Evolutionary conservation across 2,797 vertebrate species (phyloP).

Genomic region (Gallinago nigripennis): DNA sequence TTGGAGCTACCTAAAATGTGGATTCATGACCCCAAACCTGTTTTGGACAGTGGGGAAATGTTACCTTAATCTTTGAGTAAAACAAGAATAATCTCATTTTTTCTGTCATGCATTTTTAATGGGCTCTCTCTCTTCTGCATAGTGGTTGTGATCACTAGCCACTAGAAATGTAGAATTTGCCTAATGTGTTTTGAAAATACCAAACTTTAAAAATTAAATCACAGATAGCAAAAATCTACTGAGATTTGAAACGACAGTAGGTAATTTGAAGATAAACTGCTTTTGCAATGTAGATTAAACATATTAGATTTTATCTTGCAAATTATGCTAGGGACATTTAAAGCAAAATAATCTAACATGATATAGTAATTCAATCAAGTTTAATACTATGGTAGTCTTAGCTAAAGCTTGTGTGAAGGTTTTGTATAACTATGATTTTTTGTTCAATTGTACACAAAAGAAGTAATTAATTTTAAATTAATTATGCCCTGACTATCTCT

Average conservation of each 20-base stretch:
- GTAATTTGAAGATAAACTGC: background rate
- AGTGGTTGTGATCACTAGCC: background rate
- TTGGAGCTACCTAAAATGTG: background rate
- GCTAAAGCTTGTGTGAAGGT: background rate
- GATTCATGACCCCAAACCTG: accelerated
- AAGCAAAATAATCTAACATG: background rate
- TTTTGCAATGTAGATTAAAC: background rate
- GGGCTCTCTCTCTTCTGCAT: background rate
- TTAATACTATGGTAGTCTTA: background rate
- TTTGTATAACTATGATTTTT: background rate
- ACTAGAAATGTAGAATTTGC: background rate
- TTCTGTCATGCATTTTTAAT: background rate
- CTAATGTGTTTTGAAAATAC: background rate
- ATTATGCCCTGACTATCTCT: background rate
- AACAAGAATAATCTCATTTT: background rate
- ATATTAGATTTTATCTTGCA: background rate
- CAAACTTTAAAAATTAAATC: background rate
- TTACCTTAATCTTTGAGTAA: background rate
- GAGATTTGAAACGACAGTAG: background rate
- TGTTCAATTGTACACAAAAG: background rate
- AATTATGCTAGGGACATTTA: background rate
- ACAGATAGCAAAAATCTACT: background rate
- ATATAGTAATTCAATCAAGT: background rate
- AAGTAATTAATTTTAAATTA: background rate
- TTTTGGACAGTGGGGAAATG: background rate